These are phyloP conservation scores for Pholis gunnellus DNA, from an alignment of 2,113 vertebrate genomes.

Conservation along the genomic window DNA sequence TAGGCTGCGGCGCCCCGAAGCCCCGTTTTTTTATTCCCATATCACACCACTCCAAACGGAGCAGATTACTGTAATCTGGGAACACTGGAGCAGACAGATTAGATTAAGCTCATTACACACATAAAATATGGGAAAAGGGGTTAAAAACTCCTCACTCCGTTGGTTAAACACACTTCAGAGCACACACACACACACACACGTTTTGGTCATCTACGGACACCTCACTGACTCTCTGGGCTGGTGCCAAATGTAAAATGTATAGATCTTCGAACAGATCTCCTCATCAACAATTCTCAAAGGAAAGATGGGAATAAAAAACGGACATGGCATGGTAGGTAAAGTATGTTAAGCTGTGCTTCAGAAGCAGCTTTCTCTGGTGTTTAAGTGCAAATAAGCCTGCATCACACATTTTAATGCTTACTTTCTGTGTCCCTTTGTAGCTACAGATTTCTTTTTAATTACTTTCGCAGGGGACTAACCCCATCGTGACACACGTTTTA, in stretches of 20 bases:
- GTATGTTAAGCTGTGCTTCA: conserved; percentile 2
- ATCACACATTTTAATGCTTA: conserved; percentile 13
- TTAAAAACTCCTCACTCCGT: conserved; percentile 49
- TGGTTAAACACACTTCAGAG: conserved; percentile 56
- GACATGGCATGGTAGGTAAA: neutral
- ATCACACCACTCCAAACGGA: conserved; percentile 75
- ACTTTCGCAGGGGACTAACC: conserved; percentile 7
- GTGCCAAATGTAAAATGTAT: conserved; percentile 33
- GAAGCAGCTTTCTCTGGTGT: conserved; percentile 57
- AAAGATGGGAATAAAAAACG: conserved; percentile 6
- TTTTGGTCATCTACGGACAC: conserved; percentile 54
- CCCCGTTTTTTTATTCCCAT: conserved; percentile 69
- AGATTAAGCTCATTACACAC: conserved; percentile 78
- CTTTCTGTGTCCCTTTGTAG: conserved; percentile 26
- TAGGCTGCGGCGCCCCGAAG: conserved; percentile 60
- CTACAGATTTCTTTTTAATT: neutral
- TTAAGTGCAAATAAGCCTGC: conserved; percentile 52
- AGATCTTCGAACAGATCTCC: conserved; percentile 3
- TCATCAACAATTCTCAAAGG: conserved; percentile 6
- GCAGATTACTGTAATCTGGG: conserved; percentile 82
- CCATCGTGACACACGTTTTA: conserved; percentile 14
- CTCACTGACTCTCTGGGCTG: conserved; percentile 17
- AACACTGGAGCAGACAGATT: conserved; percentile 81
- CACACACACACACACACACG: neutral
- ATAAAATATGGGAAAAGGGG: conserved; percentile 63